Evolutionary conservation across 2,888 invertebrate genomes (phyloP).

Genomic region (Campopleginae sp.): DNA sequence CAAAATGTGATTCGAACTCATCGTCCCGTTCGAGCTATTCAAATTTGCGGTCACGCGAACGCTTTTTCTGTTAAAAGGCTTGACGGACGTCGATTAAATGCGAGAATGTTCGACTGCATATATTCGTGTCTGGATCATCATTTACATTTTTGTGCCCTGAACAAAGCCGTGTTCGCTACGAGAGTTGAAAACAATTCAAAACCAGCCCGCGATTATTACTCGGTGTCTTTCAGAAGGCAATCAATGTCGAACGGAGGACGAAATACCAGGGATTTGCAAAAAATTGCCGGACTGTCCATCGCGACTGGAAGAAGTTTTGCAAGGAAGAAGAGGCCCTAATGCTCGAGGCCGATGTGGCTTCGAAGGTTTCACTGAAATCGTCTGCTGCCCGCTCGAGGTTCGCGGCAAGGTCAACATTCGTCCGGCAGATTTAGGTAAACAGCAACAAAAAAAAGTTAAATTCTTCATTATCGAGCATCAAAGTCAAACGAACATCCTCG

Average conservation of each 20-base stretch:
- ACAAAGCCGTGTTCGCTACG: background rate
- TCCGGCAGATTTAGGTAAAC: slow-evolving; percentile 76
- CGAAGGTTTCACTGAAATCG: slow-evolving; percentile 82
- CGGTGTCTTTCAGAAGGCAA: slow-evolving; percentile 49
- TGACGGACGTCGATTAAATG: background rate
- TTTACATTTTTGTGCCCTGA: background rate
- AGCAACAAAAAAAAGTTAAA: background rate
- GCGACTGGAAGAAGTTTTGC: slow-evolving; percentile 71
- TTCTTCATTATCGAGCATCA: too few relatives aligned
- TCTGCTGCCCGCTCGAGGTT: slow-evolving; percentile 84
- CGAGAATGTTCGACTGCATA: background rate
- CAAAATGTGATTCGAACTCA: background rate
- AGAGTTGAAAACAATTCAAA: background rate
- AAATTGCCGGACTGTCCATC: slow-evolving; percentile 75
- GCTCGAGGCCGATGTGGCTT: slow-evolving; percentile 84
- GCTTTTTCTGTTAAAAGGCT: background rate
- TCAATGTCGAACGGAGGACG: slow-evolving; percentile 70
- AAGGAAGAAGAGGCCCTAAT: slow-evolving; percentile 68
- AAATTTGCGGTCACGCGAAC: slow-evolving; percentile 4
- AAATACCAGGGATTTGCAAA: slow-evolving; percentile 74
- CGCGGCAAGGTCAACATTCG: slow-evolving; percentile 72
- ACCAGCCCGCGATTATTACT: background rate
- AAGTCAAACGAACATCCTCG: too few relatives aligned
- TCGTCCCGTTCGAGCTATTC: background rate
- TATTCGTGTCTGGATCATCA: background rate